Conservation (phyloP, 2,888 invertebrate species). For the Glomeris marginata region DNA sequence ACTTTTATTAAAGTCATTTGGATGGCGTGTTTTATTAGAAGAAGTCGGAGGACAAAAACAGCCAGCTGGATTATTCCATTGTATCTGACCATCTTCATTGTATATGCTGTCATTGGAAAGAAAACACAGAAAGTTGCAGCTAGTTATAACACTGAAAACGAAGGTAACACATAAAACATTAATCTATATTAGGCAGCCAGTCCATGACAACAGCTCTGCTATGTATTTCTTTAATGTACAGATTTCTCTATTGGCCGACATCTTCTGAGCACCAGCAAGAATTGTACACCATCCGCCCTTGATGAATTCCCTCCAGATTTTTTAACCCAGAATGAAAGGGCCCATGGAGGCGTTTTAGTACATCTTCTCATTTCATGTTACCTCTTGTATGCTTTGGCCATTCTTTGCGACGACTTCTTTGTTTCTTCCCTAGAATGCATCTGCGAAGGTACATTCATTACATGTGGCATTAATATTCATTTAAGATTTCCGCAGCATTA, state of each 20-base stretch:
- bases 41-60: too few relatives aligned
- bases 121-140: too few relatives aligned
- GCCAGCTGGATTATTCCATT: too few relatives aligned
- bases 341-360: constrained; percentile 25
- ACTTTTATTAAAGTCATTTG: too few relatives aligned
- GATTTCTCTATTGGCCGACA: constrained; percentile 1
- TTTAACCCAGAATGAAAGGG: constrained; percentile 23
- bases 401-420: constrained; percentile 70
- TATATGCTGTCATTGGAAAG: too few relatives aligned
- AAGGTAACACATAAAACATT: too few relatives aligned
- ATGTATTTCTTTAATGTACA: too few relatives aligned
- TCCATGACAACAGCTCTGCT: too few relatives aligned
- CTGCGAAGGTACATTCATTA: constrained; percentile 48
- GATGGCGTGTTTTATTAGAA: too few relatives aligned
- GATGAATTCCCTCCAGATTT: constrained; percentile 28
- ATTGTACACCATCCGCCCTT: constrained; percentile 25
- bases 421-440: constrained; percentile 80
- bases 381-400: constrained; percentile 29
- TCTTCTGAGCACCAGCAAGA: constrained; percentile 5
- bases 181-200: too few relatives aligned
- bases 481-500: background rate
- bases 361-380: constrained; percentile 27
- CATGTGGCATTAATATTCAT: background rate
- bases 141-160: too few relatives aligned
- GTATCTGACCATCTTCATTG: too few relatives aligned